Evolutionary conservation across 1,140 invertebrate genomes (phyloP), one percentile per base, ranked within the genome.

Genomic region (Melipona quadrifasciata): DNA sequence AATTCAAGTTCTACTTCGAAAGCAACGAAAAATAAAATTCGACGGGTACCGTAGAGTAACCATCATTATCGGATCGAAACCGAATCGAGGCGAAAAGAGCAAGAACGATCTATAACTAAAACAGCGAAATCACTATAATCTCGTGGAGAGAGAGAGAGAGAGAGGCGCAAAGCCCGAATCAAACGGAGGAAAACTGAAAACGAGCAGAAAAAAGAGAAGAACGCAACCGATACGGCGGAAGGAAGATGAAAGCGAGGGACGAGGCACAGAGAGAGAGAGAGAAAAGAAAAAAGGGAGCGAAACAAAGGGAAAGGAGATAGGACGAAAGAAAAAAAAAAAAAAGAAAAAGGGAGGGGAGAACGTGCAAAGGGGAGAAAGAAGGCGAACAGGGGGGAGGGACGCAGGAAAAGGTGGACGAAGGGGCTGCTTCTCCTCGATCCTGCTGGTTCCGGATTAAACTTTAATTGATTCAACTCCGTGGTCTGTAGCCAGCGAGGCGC

Each of bases 381-480:
- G 58, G 16, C 55, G 31, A 47, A 39, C 58, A 64, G 47, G 65
- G 55, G 73, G 24, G 53, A 67, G 71, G 80, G 58, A 67, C 55
- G 64, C 73, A 57, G 57, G 57, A 76, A 89, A 81, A 88, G 71
- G 75, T 88, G 87, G 87, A 88, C 87, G 85, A 82, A 84, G 81
- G 84, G 70, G 79, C 57, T 57, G 79, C 84, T 85, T 91, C 89
- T 90, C n/a, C 90, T 90, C 91, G 90, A 93, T 93, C 89, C 88
- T 93, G 90, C 88, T 87, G 91, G 93, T 93, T 93, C 93, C 92
- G 93, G 93, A 94, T 94, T 94, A 93, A 94, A 94, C 91, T 94
- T 94, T 94, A 94, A 94, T 94, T 94, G 94, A 94, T 94, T 94
- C 93, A 94, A 93, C 93, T 92, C 91, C 90, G 93, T 92, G 92